Base-by-base conservation (phyloP, 2,888 invertebrate genomes). In the Chrysolina oricalcia region DNA sequence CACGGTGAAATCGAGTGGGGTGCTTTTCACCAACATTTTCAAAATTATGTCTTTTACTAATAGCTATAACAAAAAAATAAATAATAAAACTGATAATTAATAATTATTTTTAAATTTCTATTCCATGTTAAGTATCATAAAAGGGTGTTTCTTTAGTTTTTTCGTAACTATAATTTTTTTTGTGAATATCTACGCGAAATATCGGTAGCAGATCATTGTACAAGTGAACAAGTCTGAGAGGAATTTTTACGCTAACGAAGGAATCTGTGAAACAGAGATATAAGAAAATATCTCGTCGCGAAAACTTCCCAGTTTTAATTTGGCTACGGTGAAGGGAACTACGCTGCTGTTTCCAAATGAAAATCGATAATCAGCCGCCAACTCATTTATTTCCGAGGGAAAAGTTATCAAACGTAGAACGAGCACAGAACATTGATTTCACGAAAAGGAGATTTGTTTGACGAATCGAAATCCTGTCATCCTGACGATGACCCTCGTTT, bases 241-340 rank as follows among this genome's bases (percentile, higher is more conserved):
- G 76, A 78, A 80, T 73, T 71, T 78, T 76, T 82, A 84, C 84
- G 85, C 83, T 83, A 83, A 84, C 83, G 82, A 83, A 78, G 80
- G 79, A 73, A 72, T 70, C 73, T 43, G 53, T 68, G 74, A 84
- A 85, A 85, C 83, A 81, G 82, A 83, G 84, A 84, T 84, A 85
- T 86, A 86, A 87, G 86, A 85, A 86, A 85, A 85, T 86, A 85
- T 84, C 84, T 77, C 84, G 78, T 82, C 79, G 82, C 83, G 83
- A 83, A 85, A 85, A 81, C 78, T 81, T 82, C 83, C 86, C 87
- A 88, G 87, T 88, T 87, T 87, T 87, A 88, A 87, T 87, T 87
- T 86, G 80, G 86, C 85, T 78, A 81, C 84, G 83, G 83, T 62
- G 67, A 69, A 75, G 81, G 80, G 83, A 74, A 78, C 79, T 80